A percentile compares a stretch with the other conserved stretches of the same genome.
Conservation (phyloP, 2,888 invertebrate genomes). For the Drosophila kanekoi region DNA sequence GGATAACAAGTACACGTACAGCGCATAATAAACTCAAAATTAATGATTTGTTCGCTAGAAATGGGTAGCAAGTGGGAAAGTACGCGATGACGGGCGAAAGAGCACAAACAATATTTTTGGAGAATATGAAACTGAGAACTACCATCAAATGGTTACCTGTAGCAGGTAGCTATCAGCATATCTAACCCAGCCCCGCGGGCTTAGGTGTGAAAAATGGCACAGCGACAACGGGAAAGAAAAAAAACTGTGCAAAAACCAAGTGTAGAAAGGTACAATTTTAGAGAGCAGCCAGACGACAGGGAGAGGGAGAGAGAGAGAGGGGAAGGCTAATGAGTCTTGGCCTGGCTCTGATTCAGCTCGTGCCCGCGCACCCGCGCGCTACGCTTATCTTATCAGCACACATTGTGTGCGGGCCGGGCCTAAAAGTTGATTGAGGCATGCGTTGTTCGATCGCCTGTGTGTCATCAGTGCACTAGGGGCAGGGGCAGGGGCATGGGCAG, state of each 20-base stretch:
- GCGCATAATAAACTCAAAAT: conserved; percentile 57
- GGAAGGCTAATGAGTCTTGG: conserved; percentile 42
- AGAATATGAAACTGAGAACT: neutral
- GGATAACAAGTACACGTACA: conserved; percentile 21
- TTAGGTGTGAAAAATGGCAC: conserved; percentile 50
- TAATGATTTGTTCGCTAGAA: conserved; percentile 57
- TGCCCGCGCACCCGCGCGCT: conserved; percentile 7
- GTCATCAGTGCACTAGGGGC: conserved; percentile 25
- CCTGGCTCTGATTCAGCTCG: conserved; percentile 46
- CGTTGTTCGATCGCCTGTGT: conserved; percentile 41
- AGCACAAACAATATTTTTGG: conserved; percentile 12
- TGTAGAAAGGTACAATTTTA: neutral
- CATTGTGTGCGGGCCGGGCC: conserved; percentile 53
- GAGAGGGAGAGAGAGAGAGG: neutral
- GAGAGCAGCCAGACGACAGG: conserved; percentile 9
- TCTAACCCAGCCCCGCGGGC: neutral
- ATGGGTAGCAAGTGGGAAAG: conserved; percentile 46
- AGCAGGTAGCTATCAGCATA: conserved; percentile 17
- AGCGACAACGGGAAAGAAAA: conserved; percentile 4
- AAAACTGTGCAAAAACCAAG: neutral
- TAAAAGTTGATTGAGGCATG: conserved; percentile 52
- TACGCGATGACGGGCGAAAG: conserved; percentile 37
- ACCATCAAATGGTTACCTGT: conserved; percentile 23
- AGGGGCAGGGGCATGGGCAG: neutral
- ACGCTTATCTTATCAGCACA: conserved; percentile 65